phyloP scores from a whole-genome alignment of 35 echinoderm and acorn worm genomes.

The Apostichopus japonicus region DNA sequence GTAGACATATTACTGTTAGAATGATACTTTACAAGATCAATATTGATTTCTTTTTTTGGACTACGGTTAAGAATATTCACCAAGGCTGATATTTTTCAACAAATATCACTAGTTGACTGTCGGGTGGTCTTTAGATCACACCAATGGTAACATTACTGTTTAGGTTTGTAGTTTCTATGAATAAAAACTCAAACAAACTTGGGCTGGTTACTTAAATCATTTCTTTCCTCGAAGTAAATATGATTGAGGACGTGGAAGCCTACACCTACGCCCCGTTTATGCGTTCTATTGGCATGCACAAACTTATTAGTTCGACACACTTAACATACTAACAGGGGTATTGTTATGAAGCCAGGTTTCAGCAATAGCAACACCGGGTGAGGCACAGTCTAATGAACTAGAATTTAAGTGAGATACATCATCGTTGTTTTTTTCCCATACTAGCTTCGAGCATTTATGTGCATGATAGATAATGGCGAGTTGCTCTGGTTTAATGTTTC shows the following conservation, averaged over 20 bases:
- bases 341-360: neutral
- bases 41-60: neutral
- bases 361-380: neutral
- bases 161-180: neutral
- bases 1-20: neutral
- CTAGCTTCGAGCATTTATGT: too few relatives aligned
- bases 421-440: too few relatives aligned
- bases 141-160: constrained; percentile 8
- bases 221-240: neutral
- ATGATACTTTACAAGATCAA: constrained; percentile 19
- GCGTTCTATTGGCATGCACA: neutral
- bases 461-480: too few relatives aligned
- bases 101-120: neutral
- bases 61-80: constrained; percentile 1
- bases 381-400: too few relatives aligned
- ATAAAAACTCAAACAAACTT: neutral
- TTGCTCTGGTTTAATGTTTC: too few relatives aligned
- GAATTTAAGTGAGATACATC: too few relatives aligned
- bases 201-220: neutral
- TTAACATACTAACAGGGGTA: neutral
- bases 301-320: neutral
- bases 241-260: neutral
- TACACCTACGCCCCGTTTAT: neutral
- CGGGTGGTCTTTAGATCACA: constrained; percentile 9
- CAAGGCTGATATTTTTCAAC: neutral